These are phyloP conservation scores for Lucilia cuprina DNA, from an alignment of 1,140 invertebrate species.

Conservation along the genomic window DNA sequence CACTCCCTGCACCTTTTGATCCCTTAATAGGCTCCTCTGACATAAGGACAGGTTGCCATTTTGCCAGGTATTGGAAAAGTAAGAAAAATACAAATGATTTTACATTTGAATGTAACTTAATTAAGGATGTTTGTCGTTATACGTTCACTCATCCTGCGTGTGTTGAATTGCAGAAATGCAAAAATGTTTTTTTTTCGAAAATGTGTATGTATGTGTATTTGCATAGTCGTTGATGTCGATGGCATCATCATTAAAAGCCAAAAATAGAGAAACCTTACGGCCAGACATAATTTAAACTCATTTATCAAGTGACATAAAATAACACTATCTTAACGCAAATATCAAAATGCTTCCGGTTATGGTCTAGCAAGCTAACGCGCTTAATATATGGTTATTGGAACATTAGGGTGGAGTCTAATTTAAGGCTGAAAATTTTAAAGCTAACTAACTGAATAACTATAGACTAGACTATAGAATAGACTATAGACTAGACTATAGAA, in stretches of 20 bases:
- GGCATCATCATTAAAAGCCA: not conserved
- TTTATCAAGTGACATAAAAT: conserved; percentile 42
- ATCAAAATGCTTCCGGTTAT: conserved; percentile 35
- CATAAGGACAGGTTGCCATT: not conserved
- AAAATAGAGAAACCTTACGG: conserved; percentile 14
- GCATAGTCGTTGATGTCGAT: not conserved
- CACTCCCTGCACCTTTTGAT: not conserved
- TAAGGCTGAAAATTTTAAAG: too few species aligned
- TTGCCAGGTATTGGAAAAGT: not conserved
- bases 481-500: too few species aligned
- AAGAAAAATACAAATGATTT: not conserved
- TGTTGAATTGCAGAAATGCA: not conserved
- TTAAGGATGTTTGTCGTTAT: not conserved
- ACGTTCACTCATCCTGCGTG: not conserved
- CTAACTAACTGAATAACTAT: too few species aligned
- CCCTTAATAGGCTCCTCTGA: not conserved
- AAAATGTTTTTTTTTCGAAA: not conserved
- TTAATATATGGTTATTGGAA: not conserved
- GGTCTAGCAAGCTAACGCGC: conserved; percentile 27
- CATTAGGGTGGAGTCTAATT: too few species aligned
- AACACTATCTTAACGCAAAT: conserved; percentile 37
- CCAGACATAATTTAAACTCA: conserved; percentile 41
- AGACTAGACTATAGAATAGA: too few species aligned
- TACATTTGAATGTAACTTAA: conserved; percentile 26
- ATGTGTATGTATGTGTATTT: not conserved